Percentiles rank a stretch among this genome's conserved stretches.
These are phyloP conservation scores for Holcopasites calliopsidis DNA, from an alignment of 1,140 invertebrate genomes.

Conservation along the genomic window DNA sequence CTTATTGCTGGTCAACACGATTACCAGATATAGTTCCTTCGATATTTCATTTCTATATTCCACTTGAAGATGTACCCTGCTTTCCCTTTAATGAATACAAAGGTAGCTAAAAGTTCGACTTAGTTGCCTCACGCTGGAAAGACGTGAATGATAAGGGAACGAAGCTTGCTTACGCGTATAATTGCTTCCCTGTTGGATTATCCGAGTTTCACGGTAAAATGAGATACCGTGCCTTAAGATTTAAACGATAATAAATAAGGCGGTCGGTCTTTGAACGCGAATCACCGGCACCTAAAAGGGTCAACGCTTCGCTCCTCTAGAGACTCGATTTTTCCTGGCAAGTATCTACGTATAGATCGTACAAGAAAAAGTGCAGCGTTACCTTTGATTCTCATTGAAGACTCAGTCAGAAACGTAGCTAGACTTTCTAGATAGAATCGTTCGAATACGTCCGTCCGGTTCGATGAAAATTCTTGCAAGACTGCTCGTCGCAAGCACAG, in stretches of 20 bases:
- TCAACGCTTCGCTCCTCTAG: background rate
- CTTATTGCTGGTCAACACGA: background rate
- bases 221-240: background rate
- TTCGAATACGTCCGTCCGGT: background rate
- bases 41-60: too few relatives aligned
- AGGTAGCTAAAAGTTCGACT: too few relatives aligned
- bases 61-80: too few relatives aligned
- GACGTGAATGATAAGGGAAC: background rate
- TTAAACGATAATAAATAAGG: background rate
- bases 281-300: too few relatives aligned
- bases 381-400: conserved; percentile 52
- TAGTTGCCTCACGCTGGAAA: background rate
- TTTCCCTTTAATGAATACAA: too few relatives aligned
- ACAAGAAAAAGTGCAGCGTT: conserved; percentile 30
- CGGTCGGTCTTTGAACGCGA: too few relatives aligned
- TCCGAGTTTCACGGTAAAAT: background rate
- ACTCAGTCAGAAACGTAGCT: conserved; percentile 12
- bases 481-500: background rate
- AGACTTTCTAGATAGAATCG: conserved; percentile 11
- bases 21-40: background rate
- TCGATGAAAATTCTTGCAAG: conserved; percentile 16
- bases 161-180: background rate
- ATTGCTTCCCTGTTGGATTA: background rate
- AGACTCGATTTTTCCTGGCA: conserved; percentile 55
- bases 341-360: conserved; percentile 10